These are phyloP conservation scores for Gorsachius magnificus DNA, from an alignment of 2,797 vertebrate species.

Conservation along the genomic window DNA sequence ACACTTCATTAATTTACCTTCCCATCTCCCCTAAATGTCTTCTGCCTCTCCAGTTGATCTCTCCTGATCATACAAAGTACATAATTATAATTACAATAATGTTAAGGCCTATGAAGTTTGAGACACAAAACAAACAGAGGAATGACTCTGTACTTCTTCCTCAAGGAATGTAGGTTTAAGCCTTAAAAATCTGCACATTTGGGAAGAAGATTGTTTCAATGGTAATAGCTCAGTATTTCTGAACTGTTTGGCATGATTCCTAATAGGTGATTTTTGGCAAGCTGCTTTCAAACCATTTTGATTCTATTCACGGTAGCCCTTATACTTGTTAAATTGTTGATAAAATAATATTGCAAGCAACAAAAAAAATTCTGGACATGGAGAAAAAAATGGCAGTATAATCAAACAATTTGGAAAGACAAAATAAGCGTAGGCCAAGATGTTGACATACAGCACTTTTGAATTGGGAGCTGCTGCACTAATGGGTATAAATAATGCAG, in stretches of 20 bases:
- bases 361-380: background rate
- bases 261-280: background rate
- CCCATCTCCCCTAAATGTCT: background rate
- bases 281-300: background rate
- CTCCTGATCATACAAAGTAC: background rate
- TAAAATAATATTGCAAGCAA: background rate
- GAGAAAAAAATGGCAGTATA: background rate
- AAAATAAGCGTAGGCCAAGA: background rate
- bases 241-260: background rate
- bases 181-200: background rate
- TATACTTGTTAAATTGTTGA: slow-evolving; percentile 36
- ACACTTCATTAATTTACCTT: background rate
- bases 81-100: background rate
- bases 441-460: background rate
- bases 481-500: slow-evolving; percentile 35
- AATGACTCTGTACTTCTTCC: background rate
- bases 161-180: background rate
- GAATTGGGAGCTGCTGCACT: background rate
- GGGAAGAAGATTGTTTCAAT: background rate
- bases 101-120: background rate
- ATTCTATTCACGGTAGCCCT: slow-evolving; percentile 28
- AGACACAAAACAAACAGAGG: background rate
- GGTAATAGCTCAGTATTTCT: background rate
- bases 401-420: background rate
- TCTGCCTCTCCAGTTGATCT: background rate